phyloP scores from a whole-genome alignment of 2,797 vertebrate species.

The Mastacembelus armatus region DNA sequence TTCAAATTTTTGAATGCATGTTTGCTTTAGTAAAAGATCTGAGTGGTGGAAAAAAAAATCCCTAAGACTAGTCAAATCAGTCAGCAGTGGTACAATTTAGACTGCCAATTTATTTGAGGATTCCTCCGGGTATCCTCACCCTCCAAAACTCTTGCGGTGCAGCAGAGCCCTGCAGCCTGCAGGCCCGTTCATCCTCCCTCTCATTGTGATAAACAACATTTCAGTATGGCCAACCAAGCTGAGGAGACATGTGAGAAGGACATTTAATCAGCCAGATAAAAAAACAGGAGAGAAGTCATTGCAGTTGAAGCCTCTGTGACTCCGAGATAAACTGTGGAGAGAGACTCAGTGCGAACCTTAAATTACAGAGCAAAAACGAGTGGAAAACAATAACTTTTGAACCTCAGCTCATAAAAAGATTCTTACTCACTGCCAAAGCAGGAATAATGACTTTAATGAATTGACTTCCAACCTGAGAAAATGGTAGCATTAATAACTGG shows the following conservation, averaged over 20 bases:
- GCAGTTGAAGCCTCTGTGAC: slow-evolving; percentile 50
- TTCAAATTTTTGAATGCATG: no score
- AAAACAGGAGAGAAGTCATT: slow-evolving; percentile 34
- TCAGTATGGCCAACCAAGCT: not conserved
- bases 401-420: slow-evolving; percentile 30
- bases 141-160: no score
- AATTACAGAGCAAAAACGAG: slow-evolving; percentile 17
- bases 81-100: no score
- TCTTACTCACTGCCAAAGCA: slow-evolving; percentile 13
- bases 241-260: slow-evolving; percentile 6
- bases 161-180: no score
- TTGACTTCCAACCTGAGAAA: slow-evolving; percentile 30
- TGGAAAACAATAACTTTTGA: slow-evolving; percentile 43
- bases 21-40: no score
- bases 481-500: slow-evolving; percentile 37
- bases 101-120: no score
- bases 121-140: no score
- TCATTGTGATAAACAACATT: no score
- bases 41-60: no score
- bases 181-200: no score
- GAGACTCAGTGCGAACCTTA: slow-evolving; percentile 6
- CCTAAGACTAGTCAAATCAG: no score
- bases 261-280: slow-evolving; percentile 33
- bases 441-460: slow-evolving; percentile 43
- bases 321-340: slow-evolving; percentile 54